Evolutionary conservation across 2,888 invertebrate species (phyloP).

Genomic region (Anagyrus pseudococci): DNA sequence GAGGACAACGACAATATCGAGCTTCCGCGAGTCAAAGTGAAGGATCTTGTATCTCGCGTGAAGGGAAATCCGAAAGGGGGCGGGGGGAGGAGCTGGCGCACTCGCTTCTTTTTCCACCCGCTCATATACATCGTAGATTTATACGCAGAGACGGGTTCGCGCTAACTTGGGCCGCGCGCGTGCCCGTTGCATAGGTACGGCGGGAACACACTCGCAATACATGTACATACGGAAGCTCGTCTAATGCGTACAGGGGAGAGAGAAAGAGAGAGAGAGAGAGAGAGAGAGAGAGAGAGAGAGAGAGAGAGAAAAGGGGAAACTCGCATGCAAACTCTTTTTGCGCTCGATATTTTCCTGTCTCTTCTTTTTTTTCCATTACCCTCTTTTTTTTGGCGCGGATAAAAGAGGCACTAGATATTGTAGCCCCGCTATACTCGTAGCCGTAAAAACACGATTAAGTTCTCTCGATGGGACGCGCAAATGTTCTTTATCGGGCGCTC

Average conservation of each 20-base stretch:
- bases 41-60: slow-evolving; percentile 27
- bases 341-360: too few species aligned
- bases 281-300: too few species aligned
- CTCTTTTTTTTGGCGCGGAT: slow-evolving; percentile 9
- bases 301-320: background rate
- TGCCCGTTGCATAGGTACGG: too few species aligned
- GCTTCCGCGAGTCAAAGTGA: slow-evolving; percentile 22
- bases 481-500: too few species aligned
- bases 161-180: too few species aligned
- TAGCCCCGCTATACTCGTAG: slow-evolving; percentile 17
- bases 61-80: too few species aligned
- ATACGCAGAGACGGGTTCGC: too few species aligned
- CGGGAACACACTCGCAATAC: background rate
- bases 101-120: background rate
- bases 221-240: slow-evolving; percentile 11
- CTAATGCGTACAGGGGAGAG: background rate
- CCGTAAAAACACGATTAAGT: slow-evolving; percentile 21
- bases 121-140: too few species aligned
- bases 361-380: slow-evolving; percentile 5
- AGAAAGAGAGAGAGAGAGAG: too few species aligned
- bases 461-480: slow-evolving; percentile 13
- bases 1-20: slow-evolving; percentile 20
- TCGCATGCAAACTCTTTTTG: background rate
- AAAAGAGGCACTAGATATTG: slow-evolving; percentile 26
- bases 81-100: background rate